Base-by-base conservation (phyloP, 2,797 vertebrate species). In the Graptemys geographica region DNA sequence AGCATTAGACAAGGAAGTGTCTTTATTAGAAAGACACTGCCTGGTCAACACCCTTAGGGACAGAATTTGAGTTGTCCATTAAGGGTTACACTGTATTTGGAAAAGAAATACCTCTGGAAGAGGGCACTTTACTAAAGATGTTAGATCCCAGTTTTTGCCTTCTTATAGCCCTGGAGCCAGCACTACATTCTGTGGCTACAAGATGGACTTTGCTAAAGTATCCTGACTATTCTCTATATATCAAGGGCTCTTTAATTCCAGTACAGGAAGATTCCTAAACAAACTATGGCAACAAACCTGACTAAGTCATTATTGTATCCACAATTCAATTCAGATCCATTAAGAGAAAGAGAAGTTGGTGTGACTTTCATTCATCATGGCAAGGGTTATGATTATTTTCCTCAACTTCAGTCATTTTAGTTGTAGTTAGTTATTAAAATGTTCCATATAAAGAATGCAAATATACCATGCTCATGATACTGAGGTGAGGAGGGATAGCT, bases 21-120 rank as follows among this genome's bases (percentile, higher is more conserved):
- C 95, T 95, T 91, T 81, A 37, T 94, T 81, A 91, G 81, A 90
- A 95, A 89, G 95, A 76, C 69, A 86, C 52, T 92, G 57, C 87
- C 79, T 94, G 74, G 11, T 59, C 93, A 93, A 94, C 37, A 25
- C 21, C 37, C 37, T 6, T 21, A 92, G 94, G 69, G 84, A 87
- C 81, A 84, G n/a, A 21, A 10, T 62, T 55, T 79, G 47, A 80
- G 12, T 65, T 65, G 6, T 95, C 84, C 80, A 94, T 76, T 53
- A 93, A 83, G 44, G 76, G 8, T 21, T 80, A 5, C 87, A 6
- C 37, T 88, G 1, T 56, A 1, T 92, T 92, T 87, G 41, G 53
- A 44, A 47, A 28, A 55, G 87, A 55, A 88, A 88, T 91, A 18
- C 28, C 10, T 2, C 33, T n/a, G 59, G 59, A 65, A 65, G 1